Evolutionary conservation across 2,888 invertebrate genomes (phyloP), one percentile per base, ranked within the genome.

Genomic region (Drymonia ruficornis): DNA sequence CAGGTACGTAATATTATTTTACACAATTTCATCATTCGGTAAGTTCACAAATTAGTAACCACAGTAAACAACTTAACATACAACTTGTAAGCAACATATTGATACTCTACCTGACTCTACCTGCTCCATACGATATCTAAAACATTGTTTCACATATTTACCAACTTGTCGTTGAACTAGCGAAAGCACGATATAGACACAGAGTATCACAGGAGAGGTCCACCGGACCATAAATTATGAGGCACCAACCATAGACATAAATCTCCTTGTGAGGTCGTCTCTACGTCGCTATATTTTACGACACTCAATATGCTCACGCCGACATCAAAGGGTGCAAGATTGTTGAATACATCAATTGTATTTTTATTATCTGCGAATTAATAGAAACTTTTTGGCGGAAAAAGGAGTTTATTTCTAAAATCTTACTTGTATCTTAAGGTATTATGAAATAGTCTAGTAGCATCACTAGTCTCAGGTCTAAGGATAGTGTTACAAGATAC

Each of bases 281-380:
- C 19, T 38, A 19, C 44, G 45, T 44, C 45, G 55, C 44, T 52
- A 69, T 66, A 66, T 63, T 66, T 68, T 55, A 68, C 54, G 71
- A 59, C 52, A 23, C 15, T 50, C 13, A 48, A 52, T 68, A 58
- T 67, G 57, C 67, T 61, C 48, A 50, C 56, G 47, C 49, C 51
- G 56, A 63, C 58, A 57, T 60, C 57, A 62, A 61, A 54, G 60
- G 43, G 61, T 56, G 62, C 64, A 62, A 51, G 59, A 49, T 15
- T 62, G 36, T 31, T 19, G 36, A 38, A 38, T 23, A 38, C 45
- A 52, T 40, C 45, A 51, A 51, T 16, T 13, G 12, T 38, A 15
- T 29, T 36, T 23, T 40, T 48, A 48, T 31, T 52, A 49, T n/a
- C 36, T 36, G 36, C n/a, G n/a, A 13, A 36, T 31, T 31, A 11